Evolutionary conservation across 2,113 vertebrate genomes (phyloP).

Genomic region (Ailuropoda melanoleuca): DNA sequence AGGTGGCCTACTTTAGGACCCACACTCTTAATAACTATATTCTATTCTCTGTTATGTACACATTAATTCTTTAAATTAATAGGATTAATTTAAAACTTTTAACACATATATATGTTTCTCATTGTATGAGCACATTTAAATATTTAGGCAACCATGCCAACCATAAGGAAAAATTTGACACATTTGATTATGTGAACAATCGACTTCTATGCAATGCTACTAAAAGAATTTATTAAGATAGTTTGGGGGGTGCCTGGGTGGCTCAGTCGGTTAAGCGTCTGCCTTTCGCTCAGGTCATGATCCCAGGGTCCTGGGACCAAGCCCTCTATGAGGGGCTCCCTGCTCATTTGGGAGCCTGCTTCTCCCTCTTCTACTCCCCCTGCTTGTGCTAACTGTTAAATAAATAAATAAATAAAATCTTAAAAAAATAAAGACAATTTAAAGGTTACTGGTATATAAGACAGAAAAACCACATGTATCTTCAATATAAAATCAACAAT

Average conservation of each 20-base stretch:
- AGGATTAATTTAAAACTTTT: not conserved
- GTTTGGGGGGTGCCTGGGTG: not conserved
- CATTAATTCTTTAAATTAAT: not conserved
- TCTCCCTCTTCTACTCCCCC: too few relatives aligned
- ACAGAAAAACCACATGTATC: not conserved
- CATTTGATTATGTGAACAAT: not conserved
- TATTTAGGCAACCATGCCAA: not conserved
- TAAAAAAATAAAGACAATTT: too few relatives aligned
- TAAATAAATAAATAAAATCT: too few relatives aligned
- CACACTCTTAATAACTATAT: not conserved
- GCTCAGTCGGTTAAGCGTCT: too few relatives aligned
- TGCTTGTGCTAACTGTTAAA: too few relatives aligned
- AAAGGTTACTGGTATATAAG: not conserved
- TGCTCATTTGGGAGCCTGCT: too few relatives aligned
- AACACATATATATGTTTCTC: not conserved
- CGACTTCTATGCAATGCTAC: not conserved
- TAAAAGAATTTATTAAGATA: not conserved
- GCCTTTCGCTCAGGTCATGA: too few relatives aligned
- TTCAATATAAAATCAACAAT: not conserved
- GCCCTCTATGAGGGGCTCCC: too few relatives aligned
- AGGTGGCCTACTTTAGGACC: not conserved
- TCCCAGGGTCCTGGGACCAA: too few relatives aligned
- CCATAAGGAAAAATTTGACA: not conserved
- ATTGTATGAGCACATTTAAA: not conserved
- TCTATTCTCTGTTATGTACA: not conserved